Evolutionary conservation across 2,888 invertebrate species (phyloP).

Genomic region (Chymomyza caudatula): DNA sequence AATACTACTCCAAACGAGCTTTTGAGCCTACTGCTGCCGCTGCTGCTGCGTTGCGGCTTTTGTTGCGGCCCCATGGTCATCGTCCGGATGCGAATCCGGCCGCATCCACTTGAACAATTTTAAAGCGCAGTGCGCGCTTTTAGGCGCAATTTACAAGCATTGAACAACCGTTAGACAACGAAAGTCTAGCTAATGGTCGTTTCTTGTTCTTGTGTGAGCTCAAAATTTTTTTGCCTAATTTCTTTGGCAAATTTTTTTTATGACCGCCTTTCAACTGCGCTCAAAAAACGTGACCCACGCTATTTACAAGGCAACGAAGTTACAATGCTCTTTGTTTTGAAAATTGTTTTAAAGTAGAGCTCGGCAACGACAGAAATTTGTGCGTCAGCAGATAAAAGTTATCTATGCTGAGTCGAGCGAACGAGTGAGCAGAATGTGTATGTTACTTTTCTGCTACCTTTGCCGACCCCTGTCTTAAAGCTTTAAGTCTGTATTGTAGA

Average conservation of each 20-base stretch:
- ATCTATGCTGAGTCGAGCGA: too few relatives aligned
- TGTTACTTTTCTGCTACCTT: too few relatives aligned
- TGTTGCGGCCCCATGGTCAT: background rate
- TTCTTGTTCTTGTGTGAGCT: background rate
- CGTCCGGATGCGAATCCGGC: background rate
- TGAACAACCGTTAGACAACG: slow-evolving; percentile 19
- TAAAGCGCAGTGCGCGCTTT: slow-evolving; percentile 41
- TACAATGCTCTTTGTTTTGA: background rate
- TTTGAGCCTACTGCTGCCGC: slow-evolving; percentile 1
- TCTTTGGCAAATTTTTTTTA: slow-evolving; percentile 58
- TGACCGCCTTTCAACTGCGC: slow-evolving; percentile 29
- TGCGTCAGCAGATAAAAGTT: too few relatives aligned
- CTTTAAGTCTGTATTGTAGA: too few relatives aligned
- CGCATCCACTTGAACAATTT: slow-evolving; percentile 34
- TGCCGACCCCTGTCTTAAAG: too few relatives aligned
- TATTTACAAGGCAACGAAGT: background rate
- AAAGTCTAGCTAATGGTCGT: slow-evolving; percentile 16
- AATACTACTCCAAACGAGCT: slow-evolving; percentile 15
- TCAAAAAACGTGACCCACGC: background rate
- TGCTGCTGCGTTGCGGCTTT: background rate
- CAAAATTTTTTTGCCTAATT: slow-evolving; percentile 39
- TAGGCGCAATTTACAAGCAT: slow-evolving; percentile 35
- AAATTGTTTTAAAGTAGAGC: too few relatives aligned
- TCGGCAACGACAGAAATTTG: too few relatives aligned
- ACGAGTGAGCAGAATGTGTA: too few relatives aligned